These are phyloP conservation scores for Bruchidius siliquastri DNA, from an alignment of 2,888 invertebrate genomes.

Conservation along the genomic window DNA sequence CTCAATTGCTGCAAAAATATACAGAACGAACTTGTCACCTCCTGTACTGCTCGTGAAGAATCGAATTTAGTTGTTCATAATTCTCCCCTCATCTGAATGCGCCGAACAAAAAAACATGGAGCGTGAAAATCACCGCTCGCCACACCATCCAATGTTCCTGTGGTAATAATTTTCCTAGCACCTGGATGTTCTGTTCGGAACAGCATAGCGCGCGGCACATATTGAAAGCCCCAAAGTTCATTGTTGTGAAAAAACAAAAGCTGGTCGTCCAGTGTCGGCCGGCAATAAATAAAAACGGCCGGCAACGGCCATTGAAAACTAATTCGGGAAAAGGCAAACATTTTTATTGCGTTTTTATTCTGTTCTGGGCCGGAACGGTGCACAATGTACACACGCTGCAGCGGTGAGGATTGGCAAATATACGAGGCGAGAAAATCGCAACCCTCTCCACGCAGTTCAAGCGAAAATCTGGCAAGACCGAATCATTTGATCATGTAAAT, in stretches of 20 bases:
- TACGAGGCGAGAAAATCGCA: too few relatives aligned
- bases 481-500: too few relatives aligned
- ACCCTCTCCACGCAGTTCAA: too few relatives aligned
- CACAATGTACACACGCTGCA: background rate
- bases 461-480: too few relatives aligned
- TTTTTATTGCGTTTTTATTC: constrained; percentile 10
- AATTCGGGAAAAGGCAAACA: constrained; percentile 5
- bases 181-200: background rate
- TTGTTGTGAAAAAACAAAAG: background rate
- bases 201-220: background rate
- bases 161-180: background rate
- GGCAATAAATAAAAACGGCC: background rate
- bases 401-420: background rate
- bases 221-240: background rate
- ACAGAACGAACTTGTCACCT: too few relatives aligned
- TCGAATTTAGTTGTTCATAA: background rate
- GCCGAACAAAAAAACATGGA: background rate
- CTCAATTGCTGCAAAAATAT: too few relatives aligned
- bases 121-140: background rate
- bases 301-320: background rate
- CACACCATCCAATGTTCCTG: background rate
- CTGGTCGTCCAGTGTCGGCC: background rate
- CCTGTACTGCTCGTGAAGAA: background rate
- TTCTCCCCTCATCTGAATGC: background rate
- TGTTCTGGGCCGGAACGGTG: background rate